Evolutionary conservation across 2,113 vertebrate species (phyloP).

Genomic region (Nesoenas mayeri): DNA sequence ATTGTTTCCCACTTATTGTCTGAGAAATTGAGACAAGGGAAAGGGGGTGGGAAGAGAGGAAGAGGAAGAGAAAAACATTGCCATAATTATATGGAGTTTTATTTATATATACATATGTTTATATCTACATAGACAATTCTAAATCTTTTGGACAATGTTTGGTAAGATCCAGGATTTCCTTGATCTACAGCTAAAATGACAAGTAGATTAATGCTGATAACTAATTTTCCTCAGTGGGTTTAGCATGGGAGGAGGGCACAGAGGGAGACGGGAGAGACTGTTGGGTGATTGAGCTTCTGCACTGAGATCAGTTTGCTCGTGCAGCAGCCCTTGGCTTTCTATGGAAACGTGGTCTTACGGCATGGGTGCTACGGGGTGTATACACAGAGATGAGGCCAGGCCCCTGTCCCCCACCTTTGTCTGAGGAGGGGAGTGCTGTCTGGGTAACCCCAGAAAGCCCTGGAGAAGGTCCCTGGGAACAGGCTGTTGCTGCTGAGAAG

Average conservation of each 20-base stretch:
- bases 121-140: background rate
- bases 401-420: background rate
- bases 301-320: background rate
- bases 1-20: conserved; percentile 50
- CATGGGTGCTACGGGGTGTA: rapidly evolving
- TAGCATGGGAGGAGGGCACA: background rate
- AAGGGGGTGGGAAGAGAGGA: conserved; percentile 16
- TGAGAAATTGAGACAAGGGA: conserved; percentile 32
- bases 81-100: background rate
- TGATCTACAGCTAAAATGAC: background rate
- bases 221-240: background rate
- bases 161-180: background rate
- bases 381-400: background rate
- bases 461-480: background rate
- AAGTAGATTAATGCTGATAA: background rate
- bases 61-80: conserved; percentile 21
- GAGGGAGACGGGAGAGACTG: background rate
- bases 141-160: background rate
- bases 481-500: background rate
- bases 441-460: background rate
- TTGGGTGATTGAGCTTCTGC: background rate
- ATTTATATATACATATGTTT: background rate
- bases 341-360: background rate
- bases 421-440: rapidly evolving
- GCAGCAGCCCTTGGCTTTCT: background rate